These are phyloP conservation scores for Augochlorella aurata DNA, from an alignment of 2,888 invertebrate genomes.

Conservation along the genomic window DNA sequence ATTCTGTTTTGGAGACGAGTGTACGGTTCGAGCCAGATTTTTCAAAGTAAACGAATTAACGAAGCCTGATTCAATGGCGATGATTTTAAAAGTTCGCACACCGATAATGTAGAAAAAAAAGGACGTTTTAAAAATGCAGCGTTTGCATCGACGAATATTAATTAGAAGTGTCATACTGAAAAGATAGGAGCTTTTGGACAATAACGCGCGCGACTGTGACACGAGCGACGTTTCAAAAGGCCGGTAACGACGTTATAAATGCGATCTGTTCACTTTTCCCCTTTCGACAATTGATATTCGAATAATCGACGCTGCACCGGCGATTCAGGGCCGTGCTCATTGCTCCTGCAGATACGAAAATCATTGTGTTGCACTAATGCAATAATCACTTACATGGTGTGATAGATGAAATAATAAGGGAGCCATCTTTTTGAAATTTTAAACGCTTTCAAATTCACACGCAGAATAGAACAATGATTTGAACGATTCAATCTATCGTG, in stretches of 20 bases:
- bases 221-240: constrained; percentile 1
- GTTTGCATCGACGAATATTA: background rate
- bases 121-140: background rate
- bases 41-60: too few species aligned
- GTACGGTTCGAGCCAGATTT: too few species aligned
- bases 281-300: constrained; percentile 39
- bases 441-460: too few species aligned
- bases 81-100: background rate
- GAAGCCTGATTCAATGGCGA: too few species aligned
- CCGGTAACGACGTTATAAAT: background rate
- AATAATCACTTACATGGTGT: too few species aligned
- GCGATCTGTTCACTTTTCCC: constrained; percentile 4
- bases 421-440: too few species aligned
- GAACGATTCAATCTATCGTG: too few species aligned
- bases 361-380: background rate
- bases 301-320: constrained; percentile 17
- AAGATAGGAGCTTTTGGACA: constrained; percentile 4
- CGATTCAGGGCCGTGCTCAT: constrained; percentile 24
- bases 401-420: too few species aligned
- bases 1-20: too few species aligned
- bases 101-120: background rate
- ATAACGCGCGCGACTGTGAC: background rate
- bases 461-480: too few species aligned
- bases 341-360: background rate
- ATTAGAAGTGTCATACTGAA: background rate